Conservation (phyloP, 2,113 vertebrate species). For the Ariopsis seemanni region DNA sequence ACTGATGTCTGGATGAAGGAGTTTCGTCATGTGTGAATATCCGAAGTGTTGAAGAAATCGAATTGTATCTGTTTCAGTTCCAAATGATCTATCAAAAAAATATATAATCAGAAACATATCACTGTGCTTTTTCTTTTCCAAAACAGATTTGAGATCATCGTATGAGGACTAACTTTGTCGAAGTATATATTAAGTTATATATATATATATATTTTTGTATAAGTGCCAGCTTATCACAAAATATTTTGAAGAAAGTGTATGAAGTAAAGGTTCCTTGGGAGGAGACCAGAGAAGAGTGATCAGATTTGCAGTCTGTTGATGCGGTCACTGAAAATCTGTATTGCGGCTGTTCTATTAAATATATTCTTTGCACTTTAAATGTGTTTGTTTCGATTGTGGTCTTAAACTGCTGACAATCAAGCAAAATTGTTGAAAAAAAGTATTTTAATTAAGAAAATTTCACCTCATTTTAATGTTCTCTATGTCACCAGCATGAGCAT, state of each 20-base stretch:
- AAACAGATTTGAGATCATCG: constrained; percentile 2
- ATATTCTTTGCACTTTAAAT: constrained; percentile 63
- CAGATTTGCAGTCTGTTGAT: constrained; percentile 31
- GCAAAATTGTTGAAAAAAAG: background rate
- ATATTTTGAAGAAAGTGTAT: constrained; percentile 10
- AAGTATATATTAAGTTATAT: constrained; percentile 45
- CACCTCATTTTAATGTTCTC: background rate
- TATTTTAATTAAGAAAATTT: background rate
- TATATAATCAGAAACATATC: constrained; percentile 58
- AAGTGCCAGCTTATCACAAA: constrained; percentile 46
- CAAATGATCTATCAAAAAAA: background rate
- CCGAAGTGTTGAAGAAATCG: background rate
- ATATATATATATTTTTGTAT: constrained; percentile 31
- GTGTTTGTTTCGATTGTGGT: background rate
- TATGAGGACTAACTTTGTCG: constrained; percentile 39
- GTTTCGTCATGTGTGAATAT: background rate
- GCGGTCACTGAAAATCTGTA: constrained; percentile 56
- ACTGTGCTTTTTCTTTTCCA: constrained; percentile 66
- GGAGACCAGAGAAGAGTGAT: background rate
- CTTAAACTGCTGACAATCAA: background rate
- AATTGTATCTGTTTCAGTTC: background rate
- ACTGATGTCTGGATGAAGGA: constrained; percentile 7
- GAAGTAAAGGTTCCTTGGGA: background rate
- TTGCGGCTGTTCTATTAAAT: constrained; percentile 68
- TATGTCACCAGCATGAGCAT: background rate